These are phyloP conservation scores for Oryzaephilus surinamensis DNA, from an alignment of 1,140 invertebrate species.

Conservation along the genomic window DNA sequence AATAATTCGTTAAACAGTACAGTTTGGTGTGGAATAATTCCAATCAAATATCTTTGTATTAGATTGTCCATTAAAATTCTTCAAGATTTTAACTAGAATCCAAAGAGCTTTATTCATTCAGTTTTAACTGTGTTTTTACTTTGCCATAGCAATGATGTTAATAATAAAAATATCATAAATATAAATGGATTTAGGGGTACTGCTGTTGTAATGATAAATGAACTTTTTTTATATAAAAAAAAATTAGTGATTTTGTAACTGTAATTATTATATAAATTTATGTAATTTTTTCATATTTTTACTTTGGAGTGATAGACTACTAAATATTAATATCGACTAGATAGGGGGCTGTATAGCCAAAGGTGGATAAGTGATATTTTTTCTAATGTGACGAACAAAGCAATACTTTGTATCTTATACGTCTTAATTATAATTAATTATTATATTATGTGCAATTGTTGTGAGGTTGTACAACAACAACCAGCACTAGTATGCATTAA, in stretches of 20 bases:
- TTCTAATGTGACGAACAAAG: constrained; percentile 54
- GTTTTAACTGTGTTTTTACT: constrained; percentile 12
- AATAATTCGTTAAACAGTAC: too few relatives aligned
- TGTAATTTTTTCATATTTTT: constrained; percentile 9
- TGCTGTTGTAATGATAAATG: constrained; percentile 36
- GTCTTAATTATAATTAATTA: constrained; percentile 39
- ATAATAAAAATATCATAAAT: constrained; percentile 13
- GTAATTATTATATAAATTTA: constrained; percentile 1
- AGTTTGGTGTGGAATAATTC: too few relatives aligned
- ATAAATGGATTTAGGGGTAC: too few relatives aligned
- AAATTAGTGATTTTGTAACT: constrained; percentile 7
- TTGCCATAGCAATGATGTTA: constrained; percentile 14
- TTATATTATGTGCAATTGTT: constrained; percentile 33
- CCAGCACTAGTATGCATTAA: constrained; percentile 24
- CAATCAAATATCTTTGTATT: too few relatives aligned
- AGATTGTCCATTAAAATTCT: too few relatives aligned
- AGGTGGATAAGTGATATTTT: constrained; percentile 49
- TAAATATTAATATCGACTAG: constrained; percentile 7
- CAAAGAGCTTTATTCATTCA: constrained; percentile 7
- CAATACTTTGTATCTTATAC: constrained; percentile 56
- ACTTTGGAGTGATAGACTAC: constrained; percentile 12
- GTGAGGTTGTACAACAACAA: constrained; percentile 20
- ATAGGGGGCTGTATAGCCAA: constrained; percentile 26
- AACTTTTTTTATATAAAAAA: constrained; percentile 14
- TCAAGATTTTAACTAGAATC: constrained; percentile 8